Evolutionary conservation across 2,797 vertebrate species (phyloP), one percentile per base, ranked within the genome.

Genomic region (Hylomyscus alleni): DNA sequence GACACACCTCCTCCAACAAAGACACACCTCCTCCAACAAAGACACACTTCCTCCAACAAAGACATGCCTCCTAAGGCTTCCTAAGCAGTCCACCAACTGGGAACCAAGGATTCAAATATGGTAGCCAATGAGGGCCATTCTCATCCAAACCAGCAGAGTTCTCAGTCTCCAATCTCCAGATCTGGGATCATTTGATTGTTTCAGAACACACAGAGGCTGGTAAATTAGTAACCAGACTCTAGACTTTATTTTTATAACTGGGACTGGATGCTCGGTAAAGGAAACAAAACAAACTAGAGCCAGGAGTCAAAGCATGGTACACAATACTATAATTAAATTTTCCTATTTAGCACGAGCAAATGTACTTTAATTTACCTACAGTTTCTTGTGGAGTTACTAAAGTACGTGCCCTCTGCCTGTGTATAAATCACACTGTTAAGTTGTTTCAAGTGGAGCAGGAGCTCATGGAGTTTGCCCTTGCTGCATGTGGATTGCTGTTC

Each of bases 281-380:
- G 83, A 84, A 94, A 84, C 47, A 95, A 86, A 92, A 80, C 54
- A 67, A 37, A 52, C 31, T 50, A 31, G 86, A 82, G 83, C 1
- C 15, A 22, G 24, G 24, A 85, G 80, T 60, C 60, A 8, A 94
- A 72, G 17, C 58, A 34, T 50, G 56, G 69, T 65, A 24, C 13
- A 86, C 10, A 88, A 47, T 75, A 29, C 1, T 50, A n/a, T 62
- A 76, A 69, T 72, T 75, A 88, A 26, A 67, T 90, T 94, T 93
- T 93, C 26, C 76, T 52, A 81, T n/a, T 86, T 77, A 86, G 47
- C 60, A 76, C 3, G 92, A 95, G 94, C 88, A 15, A 95, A 86
- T 52, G 22, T 26, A 14, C 47, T 24, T 73, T 90, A 82, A 58
- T 87, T 95, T 85, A 62, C 69, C 37, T 34, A 47, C 62, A 83